A percentile compares a stretch with the other conserved stretches of the same genome.
phyloP scores from a whole-genome alignment of 92 coral and sea anemone species.

The Parazoanthus swiftii region DNA sequence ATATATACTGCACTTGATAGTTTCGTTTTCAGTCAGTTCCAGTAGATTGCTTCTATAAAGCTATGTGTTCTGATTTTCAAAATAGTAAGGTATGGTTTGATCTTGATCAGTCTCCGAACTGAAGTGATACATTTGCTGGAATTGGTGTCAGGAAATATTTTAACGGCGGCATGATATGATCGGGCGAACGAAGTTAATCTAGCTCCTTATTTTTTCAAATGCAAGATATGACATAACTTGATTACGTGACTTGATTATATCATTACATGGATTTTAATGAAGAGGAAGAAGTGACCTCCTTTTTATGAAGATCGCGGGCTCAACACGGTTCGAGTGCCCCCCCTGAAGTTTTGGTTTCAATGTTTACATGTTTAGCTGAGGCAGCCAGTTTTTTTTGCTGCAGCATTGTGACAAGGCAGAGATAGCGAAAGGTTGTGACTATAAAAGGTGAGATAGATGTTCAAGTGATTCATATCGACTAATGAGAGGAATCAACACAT shows the following conservation, averaged over 20 bases:
- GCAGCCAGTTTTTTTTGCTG: neutral
- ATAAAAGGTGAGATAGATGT: neutral
- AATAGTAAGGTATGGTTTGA: no score
- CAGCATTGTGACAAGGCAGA: conserved; percentile 11
- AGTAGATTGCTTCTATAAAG: no score
- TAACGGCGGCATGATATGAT: no score
- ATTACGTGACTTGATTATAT: neutral
- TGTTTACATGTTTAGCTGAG: neutral
- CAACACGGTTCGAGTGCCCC: neutral
- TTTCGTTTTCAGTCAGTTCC: no score
- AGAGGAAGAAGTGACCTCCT: neutral
- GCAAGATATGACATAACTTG: neutral
- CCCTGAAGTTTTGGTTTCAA: neutral
- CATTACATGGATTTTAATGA: neutral
- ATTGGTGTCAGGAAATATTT: no score
- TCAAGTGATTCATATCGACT: neutral
- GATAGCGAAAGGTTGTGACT: neutral
- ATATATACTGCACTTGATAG: no score
- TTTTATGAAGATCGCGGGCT: neutral
- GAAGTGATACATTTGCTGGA: neutral
- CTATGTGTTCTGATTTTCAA: no score
- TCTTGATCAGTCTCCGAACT: neutral
- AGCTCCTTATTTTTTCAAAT: no score
- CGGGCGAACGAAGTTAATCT: no score
- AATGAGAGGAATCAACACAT: neutral